Conservation (phyloP, 2,797 vertebrate genomes). For the Argya squamiceps region DNA sequence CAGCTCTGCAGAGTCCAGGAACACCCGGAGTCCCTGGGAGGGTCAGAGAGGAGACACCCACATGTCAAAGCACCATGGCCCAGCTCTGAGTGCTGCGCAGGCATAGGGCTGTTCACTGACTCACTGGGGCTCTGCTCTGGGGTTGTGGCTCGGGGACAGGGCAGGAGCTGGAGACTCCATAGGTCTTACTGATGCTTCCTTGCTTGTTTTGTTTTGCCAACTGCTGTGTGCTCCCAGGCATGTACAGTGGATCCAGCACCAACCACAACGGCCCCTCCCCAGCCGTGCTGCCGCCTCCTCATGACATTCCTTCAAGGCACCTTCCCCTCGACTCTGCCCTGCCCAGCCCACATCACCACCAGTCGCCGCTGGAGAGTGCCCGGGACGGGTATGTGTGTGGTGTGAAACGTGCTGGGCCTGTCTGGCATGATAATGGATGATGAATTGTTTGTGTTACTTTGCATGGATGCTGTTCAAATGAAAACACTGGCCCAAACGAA, state of each 20-base stretch:
- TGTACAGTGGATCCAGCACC: slow-evolving; percentile 85
- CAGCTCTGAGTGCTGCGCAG: neutral
- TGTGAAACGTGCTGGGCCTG: neutral
- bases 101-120: neutral
- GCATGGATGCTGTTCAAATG: neutral
- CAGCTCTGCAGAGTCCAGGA: neutral
- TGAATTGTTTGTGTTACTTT: neutral
- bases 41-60: neutral
- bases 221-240: slow-evolving; percentile 84
- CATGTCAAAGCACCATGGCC: neutral
- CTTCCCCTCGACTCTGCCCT: slow-evolving; percentile 84
- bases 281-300: slow-evolving; percentile 79
- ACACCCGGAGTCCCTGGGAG: neutral
- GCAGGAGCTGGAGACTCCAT: neutral
- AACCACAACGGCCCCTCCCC: slow-evolving; percentile 82
- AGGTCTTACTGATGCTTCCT: neutral
- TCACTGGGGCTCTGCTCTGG: neutral
- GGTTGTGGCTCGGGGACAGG: rapidly evolving
- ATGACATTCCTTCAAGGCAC: slow-evolving; percentile 82
- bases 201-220: slow-evolving; percentile 58
- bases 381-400: slow-evolving; percentile 86
- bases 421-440: neutral
- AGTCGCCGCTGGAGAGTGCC: slow-evolving; percentile 84
- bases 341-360: slow-evolving; percentile 83
- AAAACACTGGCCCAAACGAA: neutral